Percentiles rank a stretch among this genome's conserved stretches.
Conservation (phyloP, 23 tunicate genomes). For the Halocynthia roretzi region DNA sequence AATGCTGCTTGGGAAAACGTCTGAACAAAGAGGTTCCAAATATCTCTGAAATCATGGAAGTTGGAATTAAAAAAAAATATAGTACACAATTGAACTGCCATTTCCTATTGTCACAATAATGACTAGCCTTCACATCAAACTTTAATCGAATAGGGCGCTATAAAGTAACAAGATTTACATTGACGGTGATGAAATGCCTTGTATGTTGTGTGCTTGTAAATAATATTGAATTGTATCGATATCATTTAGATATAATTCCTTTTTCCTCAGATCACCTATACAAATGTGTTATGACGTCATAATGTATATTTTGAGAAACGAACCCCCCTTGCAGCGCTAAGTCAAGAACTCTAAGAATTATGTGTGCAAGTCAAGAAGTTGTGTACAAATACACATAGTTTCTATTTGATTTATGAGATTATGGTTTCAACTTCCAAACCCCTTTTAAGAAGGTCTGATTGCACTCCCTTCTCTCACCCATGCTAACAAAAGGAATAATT, state of each 20-base stretch:
- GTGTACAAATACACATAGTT: not conserved
- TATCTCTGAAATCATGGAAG: slow-evolving; percentile 10
- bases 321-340: too few species aligned
- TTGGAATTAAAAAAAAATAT: not conserved
- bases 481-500: not conserved
- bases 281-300: too few species aligned
- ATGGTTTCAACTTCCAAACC: not conserved
- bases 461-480: too few species aligned
- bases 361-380: not conserved
- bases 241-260: too few species aligned
- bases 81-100: not conserved
- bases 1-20: not conserved
- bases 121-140: not conserved
- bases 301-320: too few species aligned
- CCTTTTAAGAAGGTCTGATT: not conserved
- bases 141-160: too few species aligned
- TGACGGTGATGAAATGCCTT: too few species aligned
- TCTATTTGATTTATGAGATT: not conserved
- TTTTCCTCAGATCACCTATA: too few species aligned
- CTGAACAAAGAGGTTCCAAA: slow-evolving; percentile 17
- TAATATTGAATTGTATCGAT: too few species aligned
- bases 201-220: too few species aligned
- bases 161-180: too few species aligned
- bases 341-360: too few species aligned
- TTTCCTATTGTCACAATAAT: not conserved